Evolutionary conservation across 2,113 vertebrate genomes (phyloP), one percentile per base, ranked within the genome.

Genomic region (Grallaria varia): DNA sequence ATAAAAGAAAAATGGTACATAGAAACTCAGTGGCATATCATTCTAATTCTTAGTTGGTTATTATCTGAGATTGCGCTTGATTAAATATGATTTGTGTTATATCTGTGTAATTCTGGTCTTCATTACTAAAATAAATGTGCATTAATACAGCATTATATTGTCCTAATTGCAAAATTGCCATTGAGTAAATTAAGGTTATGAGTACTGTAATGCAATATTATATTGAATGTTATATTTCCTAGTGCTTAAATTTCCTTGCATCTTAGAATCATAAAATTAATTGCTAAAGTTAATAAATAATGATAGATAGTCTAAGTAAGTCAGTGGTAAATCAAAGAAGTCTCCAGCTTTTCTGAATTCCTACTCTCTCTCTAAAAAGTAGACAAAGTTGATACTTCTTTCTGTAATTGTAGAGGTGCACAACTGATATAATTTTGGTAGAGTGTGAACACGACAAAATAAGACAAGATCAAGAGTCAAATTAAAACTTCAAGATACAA

Each of bases 81-180:
- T 95, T 95, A 95, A 91, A 68, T 93, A 37, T 50, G 56, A 88
- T 92, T 96, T 75, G 67, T 82, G 35, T 85, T 95, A 6, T 91
- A 76, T 94, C 75, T 87, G 23, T 90, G 60, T 89, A 81, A 91
- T 84, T 96, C 83, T 75, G 76, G 37, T 86, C 72, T 95, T 93
- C 62, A 67, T 95, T 95, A 53, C 40, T 84, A 4, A 79, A 95
- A 96, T 81, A 94, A 80, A 93, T 92, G 60, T 84, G 47, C 56
- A 81, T 92, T 93, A 93, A 84, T 88, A 75, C 56, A 78, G 30
- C 72, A 75, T 95, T 88, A 81, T 92, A 94, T 75, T 74, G 62
- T 73, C 58, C 72, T 93, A 90, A 93, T 75, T 81, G 59, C 92
- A 85, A 95, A 90, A 96, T 78, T 88, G 47, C 52, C 49, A 81